Percentiles rank a stretch among this genome's conserved stretches.
phyloP scores from a whole-genome alignment of 2,797 vertebrate species.

The Melanotaenia pygmaea region DNA sequence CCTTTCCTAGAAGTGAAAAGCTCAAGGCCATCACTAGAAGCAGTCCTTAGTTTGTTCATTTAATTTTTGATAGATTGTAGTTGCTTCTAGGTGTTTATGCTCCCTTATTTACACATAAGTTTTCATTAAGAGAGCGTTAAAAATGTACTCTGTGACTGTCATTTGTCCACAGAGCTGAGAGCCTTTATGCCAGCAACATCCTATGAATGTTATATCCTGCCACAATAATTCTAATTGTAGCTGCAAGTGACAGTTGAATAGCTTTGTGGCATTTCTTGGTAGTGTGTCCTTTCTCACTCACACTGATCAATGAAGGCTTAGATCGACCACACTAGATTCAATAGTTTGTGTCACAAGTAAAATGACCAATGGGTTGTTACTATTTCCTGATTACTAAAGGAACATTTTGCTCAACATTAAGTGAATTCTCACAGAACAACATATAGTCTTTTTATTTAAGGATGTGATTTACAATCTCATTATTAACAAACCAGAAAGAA shows the following conservation, averaged over 20 bases:
- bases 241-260: conserved; percentile 4
- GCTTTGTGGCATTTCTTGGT: neutral
- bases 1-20: neutral
- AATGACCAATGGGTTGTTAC: neutral
- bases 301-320: neutral
- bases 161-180: neutral
- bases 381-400: neutral
- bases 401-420: neutral
- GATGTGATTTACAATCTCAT: neutral
- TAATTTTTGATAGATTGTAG: neutral
- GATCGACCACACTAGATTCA: neutral
- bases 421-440: neutral
- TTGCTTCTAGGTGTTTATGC: neutral
- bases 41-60: neutral
- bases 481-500: conserved; percentile 1
- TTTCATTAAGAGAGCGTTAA: neutral
- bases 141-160: neutral
- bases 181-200: neutral
- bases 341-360: neutral
- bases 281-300: neutral
- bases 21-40: neutral
- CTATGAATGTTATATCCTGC: neutral
- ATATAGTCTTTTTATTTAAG: neutral
- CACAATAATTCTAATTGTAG: neutral
- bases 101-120: neutral